A percentile compares a stretch with the other conserved stretches of the same genome.
Conservation (phyloP, 2,888 invertebrate species). For the Volucella zonaria region DNA sequence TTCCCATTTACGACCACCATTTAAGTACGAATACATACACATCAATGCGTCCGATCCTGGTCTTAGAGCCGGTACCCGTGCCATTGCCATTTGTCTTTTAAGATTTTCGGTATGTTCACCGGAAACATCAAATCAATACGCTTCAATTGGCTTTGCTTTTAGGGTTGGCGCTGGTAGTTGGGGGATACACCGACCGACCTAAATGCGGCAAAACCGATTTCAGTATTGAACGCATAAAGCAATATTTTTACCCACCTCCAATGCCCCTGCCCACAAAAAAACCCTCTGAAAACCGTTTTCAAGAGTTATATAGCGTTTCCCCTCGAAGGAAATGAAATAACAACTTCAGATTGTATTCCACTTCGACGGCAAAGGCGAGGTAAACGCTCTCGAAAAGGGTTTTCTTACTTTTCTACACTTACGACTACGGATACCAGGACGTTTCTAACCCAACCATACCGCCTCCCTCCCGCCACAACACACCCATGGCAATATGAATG, state of each 20-base stretch:
- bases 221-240: conserved; percentile 68
- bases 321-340: conserved; percentile 60
- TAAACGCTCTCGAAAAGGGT: conserved; percentile 46
- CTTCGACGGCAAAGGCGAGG: conserved; percentile 3
- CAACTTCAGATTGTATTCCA: conserved; percentile 53
- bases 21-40: conserved; percentile 32
- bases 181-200: conserved; percentile 1
- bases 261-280: too few species aligned
- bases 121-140: conserved; percentile 74
- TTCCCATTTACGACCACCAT: conserved; percentile 64
- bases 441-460: not conserved
- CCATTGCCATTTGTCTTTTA: conserved; percentile 50
- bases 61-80: too few species aligned
- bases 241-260: conserved; percentile 33
- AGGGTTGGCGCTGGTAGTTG: conserved; percentile 11
- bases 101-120: conserved; percentile 60
- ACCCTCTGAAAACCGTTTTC: not conserved
- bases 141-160: conserved; percentile 69
- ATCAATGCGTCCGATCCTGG: conserved; percentile 21
- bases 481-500: conserved; percentile 64
- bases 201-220: conserved; percentile 65
- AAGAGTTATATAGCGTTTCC: not conserved
- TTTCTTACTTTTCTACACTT: not conserved
- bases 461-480: not conserved
- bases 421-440: too few species aligned